phyloP scores from a whole-genome alignment of 2,113 vertebrate species.

The Petrocephalus microphthalmus region DNA sequence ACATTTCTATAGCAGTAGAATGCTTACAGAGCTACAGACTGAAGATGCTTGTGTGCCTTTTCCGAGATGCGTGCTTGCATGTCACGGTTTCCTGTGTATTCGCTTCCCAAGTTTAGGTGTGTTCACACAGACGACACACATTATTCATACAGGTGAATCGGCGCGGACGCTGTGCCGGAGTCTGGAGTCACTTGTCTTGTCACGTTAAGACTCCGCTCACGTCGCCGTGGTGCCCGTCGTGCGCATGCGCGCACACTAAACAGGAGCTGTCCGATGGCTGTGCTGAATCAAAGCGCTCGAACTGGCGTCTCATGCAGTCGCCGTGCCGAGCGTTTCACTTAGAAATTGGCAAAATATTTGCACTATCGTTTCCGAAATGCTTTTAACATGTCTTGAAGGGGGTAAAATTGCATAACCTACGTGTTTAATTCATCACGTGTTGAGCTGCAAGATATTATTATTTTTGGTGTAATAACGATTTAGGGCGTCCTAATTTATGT shows the following conservation, averaged over 20 bases:
- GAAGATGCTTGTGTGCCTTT: background rate
- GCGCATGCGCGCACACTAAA: constrained; percentile 71
- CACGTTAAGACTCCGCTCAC: constrained; percentile 55
- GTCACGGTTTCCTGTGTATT: background rate
- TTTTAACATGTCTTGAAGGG: constrained; percentile 1
- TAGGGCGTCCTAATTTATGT: constrained; percentile 29
- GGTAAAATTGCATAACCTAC: constrained; percentile 15
- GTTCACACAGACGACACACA: background rate
- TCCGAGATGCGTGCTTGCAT: background rate
- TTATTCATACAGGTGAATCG: background rate
- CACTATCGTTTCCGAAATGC: background rate
- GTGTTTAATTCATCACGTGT: constrained; percentile 28
- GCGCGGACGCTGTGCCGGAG: background rate
- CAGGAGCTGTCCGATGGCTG: constrained; percentile 80
- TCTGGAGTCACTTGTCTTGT: constrained; percentile 9
- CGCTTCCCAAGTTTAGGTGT: background rate
- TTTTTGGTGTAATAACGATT: background rate
- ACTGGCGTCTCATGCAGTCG: constrained; percentile 56
- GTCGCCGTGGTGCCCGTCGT: constrained; percentile 48
- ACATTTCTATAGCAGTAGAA: background rate
- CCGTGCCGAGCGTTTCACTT: constrained; percentile 41
- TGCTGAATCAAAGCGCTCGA: constrained; percentile 57
- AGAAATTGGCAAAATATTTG: constrained; percentile 26
- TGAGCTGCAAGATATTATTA: background rate
- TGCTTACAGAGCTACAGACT: background rate